Evolutionary conservation across 1,140 invertebrate genomes (phyloP).

Genomic region (Leptinotarsa texana): DNA sequence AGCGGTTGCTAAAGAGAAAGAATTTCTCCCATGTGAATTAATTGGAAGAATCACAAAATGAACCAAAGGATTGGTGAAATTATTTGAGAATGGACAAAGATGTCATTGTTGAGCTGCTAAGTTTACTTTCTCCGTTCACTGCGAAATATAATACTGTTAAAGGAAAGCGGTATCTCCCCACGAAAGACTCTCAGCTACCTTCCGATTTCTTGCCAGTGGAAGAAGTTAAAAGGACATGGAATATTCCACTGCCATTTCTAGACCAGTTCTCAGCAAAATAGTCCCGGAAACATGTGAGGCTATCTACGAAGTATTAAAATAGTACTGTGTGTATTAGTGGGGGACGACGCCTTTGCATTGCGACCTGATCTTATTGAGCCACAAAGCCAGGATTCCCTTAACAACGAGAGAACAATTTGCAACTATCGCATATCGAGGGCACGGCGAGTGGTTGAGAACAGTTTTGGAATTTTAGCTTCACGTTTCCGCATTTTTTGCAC

Average conservation of each 20-base stretch:
- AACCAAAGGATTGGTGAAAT: no score
- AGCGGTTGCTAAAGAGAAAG: no score
- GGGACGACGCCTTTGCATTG: constrained; percentile 51
- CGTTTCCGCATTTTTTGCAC: no score
- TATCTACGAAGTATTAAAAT: constrained; percentile 23
- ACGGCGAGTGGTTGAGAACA: constrained; percentile 22
- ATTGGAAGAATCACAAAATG: no score
- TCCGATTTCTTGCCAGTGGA: background rate
- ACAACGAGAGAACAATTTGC: constrained; percentile 17
- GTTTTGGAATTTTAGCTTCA: constrained; percentile 24
- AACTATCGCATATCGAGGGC: constrained; percentile 25
- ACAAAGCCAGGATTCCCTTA: background rate
- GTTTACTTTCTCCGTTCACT: no score
- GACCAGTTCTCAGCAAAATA: background rate
- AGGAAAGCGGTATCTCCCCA: no score
- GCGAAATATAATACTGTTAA: no score
- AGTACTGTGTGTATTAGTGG: constrained; percentile 22
- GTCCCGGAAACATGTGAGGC: constrained; percentile 8
- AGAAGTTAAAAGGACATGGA: constrained; percentile 21
- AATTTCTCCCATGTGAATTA: no score
- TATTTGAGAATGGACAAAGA: no score
- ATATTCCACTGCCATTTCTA: constrained; percentile 19
- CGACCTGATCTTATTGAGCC: constrained; percentile 29
- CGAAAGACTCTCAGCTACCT: no score
- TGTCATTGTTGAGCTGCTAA: no score